These are phyloP conservation scores for Plutomurus gul DNA, from an alignment of 1,140 invertebrate species.

Conservation along the genomic window DNA sequence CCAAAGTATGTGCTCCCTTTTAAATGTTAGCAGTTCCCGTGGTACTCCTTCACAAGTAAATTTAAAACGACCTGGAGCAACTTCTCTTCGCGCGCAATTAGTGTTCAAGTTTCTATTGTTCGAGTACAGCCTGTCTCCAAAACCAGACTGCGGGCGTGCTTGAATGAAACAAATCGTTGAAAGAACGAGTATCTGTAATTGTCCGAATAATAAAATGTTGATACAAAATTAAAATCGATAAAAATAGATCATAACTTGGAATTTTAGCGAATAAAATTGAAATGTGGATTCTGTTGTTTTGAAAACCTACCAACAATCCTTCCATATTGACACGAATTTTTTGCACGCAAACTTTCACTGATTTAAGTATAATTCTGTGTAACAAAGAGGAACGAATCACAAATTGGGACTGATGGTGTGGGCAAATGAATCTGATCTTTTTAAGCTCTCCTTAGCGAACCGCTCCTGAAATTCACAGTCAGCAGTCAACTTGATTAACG, in stretches of 20 bases:
- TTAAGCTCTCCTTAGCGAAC: not conserved
- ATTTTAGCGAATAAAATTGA: too few relatives aligned
- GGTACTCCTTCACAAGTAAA: constrained; percentile 38
- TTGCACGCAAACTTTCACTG: not conserved
- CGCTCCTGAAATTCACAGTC: not conserved
- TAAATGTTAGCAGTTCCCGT: constrained; percentile 9
- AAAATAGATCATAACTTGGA: too few relatives aligned
- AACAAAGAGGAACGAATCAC: not conserved
- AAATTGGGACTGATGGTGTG: not conserved
- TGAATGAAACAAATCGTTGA: too few relatives aligned
- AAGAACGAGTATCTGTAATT: too few relatives aligned
- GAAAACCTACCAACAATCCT: too few relatives aligned
- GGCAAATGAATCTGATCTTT: not conserved
- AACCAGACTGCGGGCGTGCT: not conserved
- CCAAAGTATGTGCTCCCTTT: constrained; percentile 46
- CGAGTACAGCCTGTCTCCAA: not conserved
- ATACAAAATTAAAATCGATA: too few relatives aligned
- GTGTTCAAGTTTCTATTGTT: constrained; percentile 18
- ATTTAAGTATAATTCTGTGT: not conserved
- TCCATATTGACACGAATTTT: not conserved
- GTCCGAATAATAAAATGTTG: too few relatives aligned
- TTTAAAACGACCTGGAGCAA: constrained; percentile 35
- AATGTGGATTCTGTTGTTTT: too few relatives aligned
- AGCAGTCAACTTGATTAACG: constrained; percentile 3
- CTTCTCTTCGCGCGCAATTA: constrained; percentile 37